Base-by-base conservation (phyloP, 2,888 invertebrate genomes). In the Caradrina clavipalpis region DNA sequence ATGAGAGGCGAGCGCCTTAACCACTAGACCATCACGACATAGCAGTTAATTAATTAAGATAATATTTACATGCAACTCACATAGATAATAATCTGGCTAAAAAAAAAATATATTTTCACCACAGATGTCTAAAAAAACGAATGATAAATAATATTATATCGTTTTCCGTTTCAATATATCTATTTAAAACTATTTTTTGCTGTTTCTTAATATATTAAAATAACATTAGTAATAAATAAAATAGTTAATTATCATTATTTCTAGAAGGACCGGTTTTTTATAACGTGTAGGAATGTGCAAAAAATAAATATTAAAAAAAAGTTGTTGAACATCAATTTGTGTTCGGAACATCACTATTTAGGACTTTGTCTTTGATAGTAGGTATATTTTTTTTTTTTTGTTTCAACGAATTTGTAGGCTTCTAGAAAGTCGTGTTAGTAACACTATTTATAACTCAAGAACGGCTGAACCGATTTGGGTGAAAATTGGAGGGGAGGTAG, bases 151-250 rank as follows among this genome's bases (percentile, higher is more conserved):
- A 70, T 26, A 26, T 3, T 51, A 54, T 6, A 26, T 31, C 6
- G 26, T 58, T 62, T 19, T 63, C 49, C 13, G 42, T 58, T 50
- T 42, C 42, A 76, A 73, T 77, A 69, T 22, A 39, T 54, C 2
- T 31, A 53, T 73, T 15, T 45, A 51, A 51, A 58, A 50, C n/a
- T 21, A 50, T 73, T 61, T 78, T 82, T 83, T 69, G 73, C 73
- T 70, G 19, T 72, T 59, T 39, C 15, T 31, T 5, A 55, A 73
- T 80, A 17, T 69, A 77, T 80, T 78, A 78, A 69, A 78, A 69
- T 51, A 73, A 75, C 71, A 66, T 71, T 35, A 55, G 50, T 58
- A 58, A 83, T 82, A 83, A 83, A 83, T 83, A 57, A 73, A 55
- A 19, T n/a, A 5, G 21, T n/a, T 42, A 49, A 78, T 83, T 80